Percentiles rank a stretch among this genome's conserved stretches.
Conservation (phyloP, 2,113 vertebrate genomes). For the Gnathonemus echidnorhynchus region DNA sequence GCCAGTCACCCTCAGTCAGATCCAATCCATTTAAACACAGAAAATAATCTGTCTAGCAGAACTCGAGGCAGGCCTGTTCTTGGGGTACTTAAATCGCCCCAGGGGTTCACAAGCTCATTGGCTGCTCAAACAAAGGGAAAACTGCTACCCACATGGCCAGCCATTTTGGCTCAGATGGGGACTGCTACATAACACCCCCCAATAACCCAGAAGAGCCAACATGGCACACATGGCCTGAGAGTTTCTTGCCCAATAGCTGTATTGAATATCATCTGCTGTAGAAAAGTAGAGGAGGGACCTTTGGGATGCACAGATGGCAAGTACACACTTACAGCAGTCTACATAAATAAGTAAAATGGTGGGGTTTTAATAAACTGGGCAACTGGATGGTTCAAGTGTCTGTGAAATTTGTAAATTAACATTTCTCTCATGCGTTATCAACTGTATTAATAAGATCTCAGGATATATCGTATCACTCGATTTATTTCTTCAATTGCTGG, state of each 20-base stretch:
- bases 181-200: not conserved
- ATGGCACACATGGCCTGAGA: conserved; percentile 41
- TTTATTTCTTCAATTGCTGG: not conserved
- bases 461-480: not conserved
- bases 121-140: conserved; percentile 51
- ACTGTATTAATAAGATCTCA: not conserved
- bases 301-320: conserved; percentile 50
- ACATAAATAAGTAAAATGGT: conserved; percentile 57
- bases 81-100: conserved; percentile 38
- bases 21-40: conserved; percentile 29
- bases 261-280: conserved; percentile 66
- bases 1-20: conserved; percentile 27
- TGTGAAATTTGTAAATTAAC: not conserved
- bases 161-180: conserved; percentile 43
- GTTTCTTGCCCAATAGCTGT: conserved; percentile 36
- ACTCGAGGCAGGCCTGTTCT: conserved; percentile 42
- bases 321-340: conserved; percentile 47
- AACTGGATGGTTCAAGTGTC: not conserved
- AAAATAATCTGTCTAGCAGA: conserved; percentile 37
- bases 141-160: conserved; percentile 36
- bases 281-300: conserved; percentile 54
- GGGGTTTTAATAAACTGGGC: conserved; percentile 33
- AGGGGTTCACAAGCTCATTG: conserved; percentile 44
- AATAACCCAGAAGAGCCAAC: conserved; percentile 37
- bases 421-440: not conserved